A percentile compares a stretch with the other conserved stretches of the same genome.
phyloP scores from a whole-genome alignment of 1,140 invertebrate genomes.

The Trichoplusia ni region DNA sequence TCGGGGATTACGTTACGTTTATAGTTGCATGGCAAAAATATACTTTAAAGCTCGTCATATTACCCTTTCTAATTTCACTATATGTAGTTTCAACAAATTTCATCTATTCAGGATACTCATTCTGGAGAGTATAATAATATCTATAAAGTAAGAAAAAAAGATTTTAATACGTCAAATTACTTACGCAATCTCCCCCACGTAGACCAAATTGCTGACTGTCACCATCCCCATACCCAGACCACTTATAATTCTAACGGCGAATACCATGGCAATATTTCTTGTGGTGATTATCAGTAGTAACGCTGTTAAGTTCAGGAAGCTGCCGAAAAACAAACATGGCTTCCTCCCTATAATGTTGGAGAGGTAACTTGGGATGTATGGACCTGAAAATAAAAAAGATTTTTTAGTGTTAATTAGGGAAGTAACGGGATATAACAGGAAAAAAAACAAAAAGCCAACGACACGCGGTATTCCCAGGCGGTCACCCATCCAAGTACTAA shows the following conservation, averaged over 20 bases:
- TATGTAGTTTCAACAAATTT: no score
- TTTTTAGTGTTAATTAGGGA: background rate
- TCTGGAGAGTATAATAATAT: no score
- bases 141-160: no score
- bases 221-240: slow-evolving; percentile 54
- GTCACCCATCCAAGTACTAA: slow-evolving; percentile 42
- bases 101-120: no score
- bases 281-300: slow-evolving; percentile 48
- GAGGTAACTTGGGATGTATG: slow-evolving; percentile 53
- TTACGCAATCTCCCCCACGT: slow-evolving; percentile 61
- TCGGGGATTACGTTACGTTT: no score
- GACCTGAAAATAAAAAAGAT: slow-evolving; percentile 42
- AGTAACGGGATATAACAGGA: no score
- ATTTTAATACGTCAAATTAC: slow-evolving; percentile 11
- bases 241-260: slow-evolving; percentile 49
- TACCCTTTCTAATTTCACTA: no score
- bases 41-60: no score
- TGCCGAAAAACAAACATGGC: slow-evolving; percentile 51
- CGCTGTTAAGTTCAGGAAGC: slow-evolving; percentile 44
- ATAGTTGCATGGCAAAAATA: no score
- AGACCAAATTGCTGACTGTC: slow-evolving; percentile 52
- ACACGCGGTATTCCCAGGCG: slow-evolving; percentile 42
- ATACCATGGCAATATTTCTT: slow-evolving; percentile 49
- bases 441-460: slow-evolving; percentile 45
- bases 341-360: slow-evolving; percentile 57